Conservation (phyloP, 2,113 vertebrate species). For the Ceyx melanurus region DNA sequence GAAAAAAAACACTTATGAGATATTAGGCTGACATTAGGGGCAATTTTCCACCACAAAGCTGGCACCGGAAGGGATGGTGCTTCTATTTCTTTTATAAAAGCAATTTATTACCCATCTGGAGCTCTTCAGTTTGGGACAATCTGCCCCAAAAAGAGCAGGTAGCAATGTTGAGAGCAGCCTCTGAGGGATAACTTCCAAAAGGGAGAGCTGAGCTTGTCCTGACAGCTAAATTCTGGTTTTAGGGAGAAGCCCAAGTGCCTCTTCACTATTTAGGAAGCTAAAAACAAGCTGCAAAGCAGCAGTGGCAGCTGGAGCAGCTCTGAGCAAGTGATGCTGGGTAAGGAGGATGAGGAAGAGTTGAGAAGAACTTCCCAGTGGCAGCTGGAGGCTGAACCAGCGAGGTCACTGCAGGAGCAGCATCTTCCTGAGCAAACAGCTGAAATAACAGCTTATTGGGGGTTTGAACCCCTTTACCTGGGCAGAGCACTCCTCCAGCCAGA, state of each 20-base stretch:
- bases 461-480: neutral
- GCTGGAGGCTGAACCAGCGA: neutral
- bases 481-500: neutral
- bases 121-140: too few species aligned
- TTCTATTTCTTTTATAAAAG: neutral
- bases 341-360: neutral
- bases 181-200: neutral
- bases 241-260: neutral
- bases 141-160: neutral
- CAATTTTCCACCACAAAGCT: neutral
- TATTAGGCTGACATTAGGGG: neutral
- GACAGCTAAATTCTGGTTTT: neutral
- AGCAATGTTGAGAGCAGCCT: neutral
- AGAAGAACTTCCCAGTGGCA: neutral
- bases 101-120: neutral
- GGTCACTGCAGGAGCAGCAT: neutral
- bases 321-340: neutral
- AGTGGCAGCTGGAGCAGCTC: neutral
- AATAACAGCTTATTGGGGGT: neutral
- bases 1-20: neutral
- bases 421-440: neutral
- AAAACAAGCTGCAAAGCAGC: neutral
- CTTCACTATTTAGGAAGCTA: neutral
- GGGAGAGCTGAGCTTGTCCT: neutral
- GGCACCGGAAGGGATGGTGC: neutral